Conservation (phyloP, 2,888 invertebrate genomes). For the Flexamia atlantica region DNA sequence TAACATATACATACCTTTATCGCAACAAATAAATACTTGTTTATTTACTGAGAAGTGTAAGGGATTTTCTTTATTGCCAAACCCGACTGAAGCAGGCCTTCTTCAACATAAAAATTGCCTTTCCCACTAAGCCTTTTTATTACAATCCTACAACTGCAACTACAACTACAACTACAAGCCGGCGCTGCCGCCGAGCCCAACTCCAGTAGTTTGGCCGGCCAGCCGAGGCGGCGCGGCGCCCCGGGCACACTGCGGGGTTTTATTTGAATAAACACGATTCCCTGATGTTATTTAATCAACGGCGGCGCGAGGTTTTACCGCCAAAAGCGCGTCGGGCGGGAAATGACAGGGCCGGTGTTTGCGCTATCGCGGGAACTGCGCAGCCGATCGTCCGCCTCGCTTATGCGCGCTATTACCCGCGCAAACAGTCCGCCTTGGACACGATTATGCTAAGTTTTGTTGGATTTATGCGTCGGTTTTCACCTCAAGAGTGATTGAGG, state of each 20-base stretch:
- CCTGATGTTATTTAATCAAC: conserved; percentile 43
- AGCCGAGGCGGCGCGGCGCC: conserved; percentile 2
- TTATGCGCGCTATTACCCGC: conserved; percentile 3
- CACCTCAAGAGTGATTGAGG: no score
- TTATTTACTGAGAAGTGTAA: no score
- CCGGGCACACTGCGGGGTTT: neutral
- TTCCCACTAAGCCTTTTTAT: no score
- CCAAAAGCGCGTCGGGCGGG: conserved; percentile 24
- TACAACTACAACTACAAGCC: no score
- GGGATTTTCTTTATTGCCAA: no score
- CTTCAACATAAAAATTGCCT: no score
- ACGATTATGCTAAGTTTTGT: neutral
- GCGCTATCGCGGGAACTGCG: conserved; percentile 19
- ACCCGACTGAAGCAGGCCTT: no score
- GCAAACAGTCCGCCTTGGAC: neutral
- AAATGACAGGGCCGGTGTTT: conserved; percentile 20
- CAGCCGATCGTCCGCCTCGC: neutral
- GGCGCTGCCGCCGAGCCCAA: neutral
- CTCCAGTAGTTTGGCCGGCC: neutral
- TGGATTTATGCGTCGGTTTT: neutral
- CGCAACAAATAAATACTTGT: no score
- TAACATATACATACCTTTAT: no score
- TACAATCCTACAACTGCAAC: no score
- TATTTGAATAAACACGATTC: conserved; percentile 52
- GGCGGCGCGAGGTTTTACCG: conserved; percentile 29